Percentiles rank a stretch among this genome's conserved stretches.
These are phyloP conservation scores for Pampus argenteus DNA, from an alignment of 2,797 vertebrate genomes.

Conservation along the genomic window DNA sequence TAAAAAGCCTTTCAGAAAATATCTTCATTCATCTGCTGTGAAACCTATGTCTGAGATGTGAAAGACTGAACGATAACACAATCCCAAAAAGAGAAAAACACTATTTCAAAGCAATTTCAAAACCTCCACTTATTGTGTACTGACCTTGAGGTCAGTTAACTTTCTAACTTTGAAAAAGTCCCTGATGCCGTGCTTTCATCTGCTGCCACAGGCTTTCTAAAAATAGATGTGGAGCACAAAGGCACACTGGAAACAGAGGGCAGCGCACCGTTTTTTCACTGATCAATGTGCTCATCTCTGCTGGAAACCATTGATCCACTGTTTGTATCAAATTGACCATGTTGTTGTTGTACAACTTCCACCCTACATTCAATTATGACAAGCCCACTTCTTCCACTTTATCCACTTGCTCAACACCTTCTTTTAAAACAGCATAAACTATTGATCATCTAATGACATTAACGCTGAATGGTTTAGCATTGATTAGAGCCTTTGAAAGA, in stretches of 20 bases:
- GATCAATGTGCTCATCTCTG: slow-evolving; percentile 82
- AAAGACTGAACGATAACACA: slow-evolving; percentile 32
- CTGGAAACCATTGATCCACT: slow-evolving; percentile 82
- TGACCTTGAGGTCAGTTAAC: slow-evolving; percentile 80
- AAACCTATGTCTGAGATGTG: slow-evolving; percentile 36
- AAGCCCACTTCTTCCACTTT: slow-evolving; percentile 42
- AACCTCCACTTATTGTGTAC: slow-evolving; percentile 69
- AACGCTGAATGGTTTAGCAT: slow-evolving; percentile 38
- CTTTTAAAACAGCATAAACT: slow-evolving; percentile 34
- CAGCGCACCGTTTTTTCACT: slow-evolving; percentile 74
- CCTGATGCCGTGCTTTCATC: slow-evolving; percentile 74
- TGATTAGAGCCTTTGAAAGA: slow-evolving; percentile 36
- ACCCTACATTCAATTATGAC: slow-evolving; percentile 55
- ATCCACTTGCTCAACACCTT: slow-evolving; percentile 25
- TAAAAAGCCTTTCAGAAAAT: slow-evolving; percentile 22
- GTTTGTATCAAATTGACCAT: slow-evolving; percentile 71
- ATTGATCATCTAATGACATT: slow-evolving; percentile 23
- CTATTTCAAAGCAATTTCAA: slow-evolving; percentile 49
- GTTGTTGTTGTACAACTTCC: slow-evolving; percentile 61
- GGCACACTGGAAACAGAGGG: slow-evolving; percentile 77
- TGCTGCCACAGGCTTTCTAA: slow-evolving; percentile 78
- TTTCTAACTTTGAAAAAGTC: slow-evolving; percentile 80
- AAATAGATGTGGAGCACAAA: slow-evolving; percentile 77
- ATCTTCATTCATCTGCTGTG: slow-evolving; percentile 27
- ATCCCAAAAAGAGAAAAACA: slow-evolving; percentile 51